Evolutionary conservation across 1,140 invertebrate species (phyloP), one percentile per base, ranked within the genome.

Genomic region (Drosophila malerkotliana): DNA sequence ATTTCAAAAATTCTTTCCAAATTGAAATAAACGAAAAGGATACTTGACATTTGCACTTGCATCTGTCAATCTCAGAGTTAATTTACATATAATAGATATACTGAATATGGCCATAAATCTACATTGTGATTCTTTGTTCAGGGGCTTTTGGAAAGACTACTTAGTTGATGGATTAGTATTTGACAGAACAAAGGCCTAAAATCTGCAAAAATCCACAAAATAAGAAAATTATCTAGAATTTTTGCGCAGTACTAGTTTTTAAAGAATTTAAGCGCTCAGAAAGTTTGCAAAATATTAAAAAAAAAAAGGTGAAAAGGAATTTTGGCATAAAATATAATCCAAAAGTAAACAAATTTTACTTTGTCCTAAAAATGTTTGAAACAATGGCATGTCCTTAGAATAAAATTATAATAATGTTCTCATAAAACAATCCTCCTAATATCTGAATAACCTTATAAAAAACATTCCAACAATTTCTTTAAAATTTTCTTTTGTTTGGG

Each of bases 1-100:
- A 60, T 34, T 61, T 61, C 15, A 18, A 8, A n/a, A 56, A 52
- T 53, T 57, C 34, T 14, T 52, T n/a, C 9, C 14, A 0, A 34
- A 28, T 15, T 32, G 26, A 49, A 58, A 54, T 55, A 47, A 44
- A 12, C 30, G 37, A 24, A 55, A 56, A 41, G 59, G 14, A 74
- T 4, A 21, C 18, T 28, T 53, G 59, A 30, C 30, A 60, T 44
- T 51, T 57, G 56, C 78, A 72, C 68, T 68, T 82, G 79, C 73
- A 77, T 44, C 58, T 82, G 79, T 78, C 79, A 74, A 62, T 83
- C 74, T 49, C 32, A 15, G 15, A 48, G 53, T 39, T 18, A 37
- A 51, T 47, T 37, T 37, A 28, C 26, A 37, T 12, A 53, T 24
- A 37, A 4, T n/a, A 28, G 18, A 10, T 45, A 55, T 21, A 14